A percentile compares a stretch with the other conserved stretches of the same genome.
Evolutionary conservation across 2,113 vertebrate species (phyloP).

Genomic region (Platichthys stellatus): DNA sequence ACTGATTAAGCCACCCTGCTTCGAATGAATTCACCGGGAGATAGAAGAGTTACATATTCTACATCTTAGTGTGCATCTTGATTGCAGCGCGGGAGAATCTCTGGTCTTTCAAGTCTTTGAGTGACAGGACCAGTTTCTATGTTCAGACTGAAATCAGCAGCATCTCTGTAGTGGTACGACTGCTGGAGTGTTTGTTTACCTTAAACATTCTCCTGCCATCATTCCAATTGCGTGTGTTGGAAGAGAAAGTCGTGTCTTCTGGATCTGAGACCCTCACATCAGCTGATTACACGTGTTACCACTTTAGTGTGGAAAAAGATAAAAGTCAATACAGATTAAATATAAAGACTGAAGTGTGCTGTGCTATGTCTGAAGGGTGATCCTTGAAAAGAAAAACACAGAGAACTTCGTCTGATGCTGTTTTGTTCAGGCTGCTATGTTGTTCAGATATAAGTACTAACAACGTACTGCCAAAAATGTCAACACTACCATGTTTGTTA

Average conservation of each 20-base stretch:
- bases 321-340: neutral
- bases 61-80: conserved; percentile 56
- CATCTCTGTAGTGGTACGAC: conserved; percentile 5
- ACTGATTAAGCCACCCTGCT: conserved; percentile 46
- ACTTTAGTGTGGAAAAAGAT: conserved; percentile 32
- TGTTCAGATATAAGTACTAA: neutral
- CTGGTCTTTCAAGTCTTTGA: conserved; percentile 53
- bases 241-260: conserved; percentile 10
- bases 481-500: neutral
- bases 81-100: conserved; percentile 47
- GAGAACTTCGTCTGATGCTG: neutral
- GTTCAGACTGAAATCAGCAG: conserved; percentile 23
- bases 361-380: neutral
- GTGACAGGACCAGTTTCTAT: conserved; percentile 29
- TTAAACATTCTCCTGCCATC: conserved; percentile 37
- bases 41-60: conserved; percentile 32
- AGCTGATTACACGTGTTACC: conserved; percentile 34
- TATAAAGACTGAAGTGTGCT: neutral
- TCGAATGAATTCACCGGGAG: conserved; percentile 20
- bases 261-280: conserved; percentile 24
- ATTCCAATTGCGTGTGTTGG: conserved; percentile 3
- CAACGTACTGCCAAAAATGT: too few species aligned
- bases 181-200: conserved; percentile 32
- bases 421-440: neutral
- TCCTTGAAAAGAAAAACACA: too few species aligned